Conservation (phyloP, 2,888 invertebrate species). For the Agrilus cyanescens region DNA sequence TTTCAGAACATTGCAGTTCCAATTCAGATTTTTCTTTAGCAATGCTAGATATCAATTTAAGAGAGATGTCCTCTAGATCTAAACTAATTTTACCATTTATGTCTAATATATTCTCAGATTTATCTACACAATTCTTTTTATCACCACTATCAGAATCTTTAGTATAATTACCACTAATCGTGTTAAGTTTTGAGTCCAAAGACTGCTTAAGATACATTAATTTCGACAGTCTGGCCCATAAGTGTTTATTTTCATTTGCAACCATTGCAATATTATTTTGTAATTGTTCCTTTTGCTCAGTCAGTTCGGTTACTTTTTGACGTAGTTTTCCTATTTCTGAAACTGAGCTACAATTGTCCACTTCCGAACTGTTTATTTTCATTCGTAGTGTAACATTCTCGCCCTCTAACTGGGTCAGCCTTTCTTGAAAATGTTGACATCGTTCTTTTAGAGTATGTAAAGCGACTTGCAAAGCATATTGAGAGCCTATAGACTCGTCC, state of each 20-base stretch:
- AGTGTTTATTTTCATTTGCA: conserved; percentile 65
- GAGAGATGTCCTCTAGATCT: conserved; percentile 67
- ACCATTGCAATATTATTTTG: conserved; percentile 71
- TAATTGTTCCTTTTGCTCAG: conserved; percentile 63
- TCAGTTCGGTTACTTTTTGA: conserved; percentile 54
- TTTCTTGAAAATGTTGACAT: conserved; percentile 61
- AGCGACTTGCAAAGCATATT: conserved; percentile 60
- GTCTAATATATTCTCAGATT: conserved; percentile 30
- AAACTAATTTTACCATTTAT: conserved; percentile 43
- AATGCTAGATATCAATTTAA: conserved; percentile 57
- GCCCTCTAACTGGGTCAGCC: conserved; percentile 57
- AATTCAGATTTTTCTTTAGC: conserved; percentile 57
- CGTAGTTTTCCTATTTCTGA: conserved; percentile 41
- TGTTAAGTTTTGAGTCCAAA: conserved; percentile 39
- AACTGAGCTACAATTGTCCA: conserved; percentile 14
- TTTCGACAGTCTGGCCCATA: conserved; percentile 62
- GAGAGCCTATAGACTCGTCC: conserved; percentile 30
- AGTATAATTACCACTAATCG: conserved; percentile 41
- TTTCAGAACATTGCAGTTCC: conserved; percentile 56
- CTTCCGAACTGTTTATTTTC: conserved; percentile 25
- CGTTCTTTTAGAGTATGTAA: conserved; percentile 73
- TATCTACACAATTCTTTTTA: no score
- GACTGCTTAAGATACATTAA: conserved; percentile 48
- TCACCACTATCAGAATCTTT: conserved; percentile 23
- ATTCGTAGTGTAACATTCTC: conserved; percentile 57